Percentiles rank a stretch among this genome's conserved stretches.
Conservation (phyloP, 2,888 invertebrate genomes). For the Anorthoa munda region DNA sequence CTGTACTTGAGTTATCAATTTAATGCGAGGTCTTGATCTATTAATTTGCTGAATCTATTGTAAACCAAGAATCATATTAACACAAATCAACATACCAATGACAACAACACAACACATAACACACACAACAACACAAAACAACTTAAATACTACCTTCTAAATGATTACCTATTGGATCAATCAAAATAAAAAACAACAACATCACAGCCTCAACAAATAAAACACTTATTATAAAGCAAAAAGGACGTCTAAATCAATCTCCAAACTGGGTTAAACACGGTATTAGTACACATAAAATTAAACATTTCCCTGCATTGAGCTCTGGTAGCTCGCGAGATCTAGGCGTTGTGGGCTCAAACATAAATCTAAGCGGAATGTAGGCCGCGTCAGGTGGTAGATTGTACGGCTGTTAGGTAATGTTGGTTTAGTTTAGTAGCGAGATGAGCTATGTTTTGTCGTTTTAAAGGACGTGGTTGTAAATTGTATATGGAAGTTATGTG, state of each 20-base stretch:
- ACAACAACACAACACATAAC: no score
- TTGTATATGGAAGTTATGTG: background rate
- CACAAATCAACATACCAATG: no score
- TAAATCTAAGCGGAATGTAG: constrained; percentile 78
- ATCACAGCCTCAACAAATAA: background rate
- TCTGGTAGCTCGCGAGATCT: constrained; percentile 50
- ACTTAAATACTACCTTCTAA: no score
- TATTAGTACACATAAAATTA: constrained; percentile 58
- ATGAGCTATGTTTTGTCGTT: constrained; percentile 38
- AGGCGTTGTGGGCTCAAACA: constrained; percentile 61
- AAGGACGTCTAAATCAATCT: constrained; percentile 47
- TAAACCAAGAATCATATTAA: background rate
- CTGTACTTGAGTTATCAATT: background rate
- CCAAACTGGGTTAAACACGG: constrained; percentile 50
- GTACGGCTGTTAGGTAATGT: constrained; percentile 48
- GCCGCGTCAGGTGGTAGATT: constrained; percentile 66
- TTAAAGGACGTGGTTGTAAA: background rate
- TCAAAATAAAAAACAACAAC: background rate
- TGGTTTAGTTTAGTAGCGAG: constrained; percentile 26
- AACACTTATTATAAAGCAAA: constrained; percentile 25
- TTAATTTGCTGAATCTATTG: no score
- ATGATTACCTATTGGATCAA: no score
- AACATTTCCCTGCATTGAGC: constrained; percentile 59
- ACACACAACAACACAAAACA: no score
- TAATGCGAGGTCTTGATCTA: background rate